Evolutionary conservation across 2,113 vertebrate genomes (phyloP), one percentile per base, ranked within the genome.

Genomic region (Eublepharis macularius): DNA sequence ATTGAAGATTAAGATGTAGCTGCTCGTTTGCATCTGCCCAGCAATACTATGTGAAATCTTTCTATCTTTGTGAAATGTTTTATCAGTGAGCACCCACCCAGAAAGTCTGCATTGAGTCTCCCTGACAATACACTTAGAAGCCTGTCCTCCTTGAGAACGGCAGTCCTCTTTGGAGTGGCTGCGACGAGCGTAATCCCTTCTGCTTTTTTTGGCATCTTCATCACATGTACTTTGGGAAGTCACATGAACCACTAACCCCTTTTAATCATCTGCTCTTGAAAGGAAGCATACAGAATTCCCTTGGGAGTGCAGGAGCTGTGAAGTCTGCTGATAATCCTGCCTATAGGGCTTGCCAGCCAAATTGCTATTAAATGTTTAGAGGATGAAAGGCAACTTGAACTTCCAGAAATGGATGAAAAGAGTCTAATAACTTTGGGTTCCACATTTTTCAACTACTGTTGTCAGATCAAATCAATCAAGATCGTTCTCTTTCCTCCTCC

Each of bases 201-300:
- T 1, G 4, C 14, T 81, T 81, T 21, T 63, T 63, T 45, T 17
- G n/a, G 69, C 83, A 85, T 87, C 45, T 89, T 85, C 24, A 45
- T 85, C 7, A 0, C 86, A 95, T 96, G 94, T 88, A 90, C 92
- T 94, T 91, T 70, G 60, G 7, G 45, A 95, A 90, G 47, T 92
- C 72, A 83, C 65, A 80, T 81, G 90, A 81, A 84, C 84, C 90
- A 86, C 85, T 90, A 90, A 83, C 79, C 80, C 66, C 81, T 91
- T 26, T 78, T 0, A 80, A 82, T 88, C 9, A 51, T 75, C 65
- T n/a, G 17, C 51, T 91, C 74, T 92, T 90, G 80, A 69, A 26
- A 63, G 60, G 88, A 93, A 92, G 57, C 83, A 88, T 41, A 51
- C 73, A 10, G 41, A 65, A 78, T 87, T 93, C 83, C 84, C 63